Percentiles rank a stretch among this genome's conserved stretches.
Conservation (phyloP, 1,140 invertebrate genomes). For the Drosophila parvula region DNA sequence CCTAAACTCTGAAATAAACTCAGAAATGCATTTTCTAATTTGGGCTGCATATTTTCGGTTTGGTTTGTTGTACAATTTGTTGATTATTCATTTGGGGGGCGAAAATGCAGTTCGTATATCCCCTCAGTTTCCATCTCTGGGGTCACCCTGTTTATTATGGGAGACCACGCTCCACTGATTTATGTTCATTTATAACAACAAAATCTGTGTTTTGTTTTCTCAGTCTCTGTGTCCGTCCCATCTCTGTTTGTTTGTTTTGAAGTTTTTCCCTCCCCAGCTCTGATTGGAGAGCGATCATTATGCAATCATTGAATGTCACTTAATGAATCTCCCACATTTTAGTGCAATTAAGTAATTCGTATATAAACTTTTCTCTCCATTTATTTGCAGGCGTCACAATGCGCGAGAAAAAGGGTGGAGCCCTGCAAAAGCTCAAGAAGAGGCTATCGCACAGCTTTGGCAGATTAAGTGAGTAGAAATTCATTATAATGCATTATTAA, state of each 20-base stretch:
- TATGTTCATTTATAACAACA: constrained; percentile 77
- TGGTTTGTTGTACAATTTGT: constrained; percentile 36
- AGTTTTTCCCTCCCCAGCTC: constrained; percentile 30
- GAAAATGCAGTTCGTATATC: constrained; percentile 9
- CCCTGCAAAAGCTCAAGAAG: constrained; percentile 95
- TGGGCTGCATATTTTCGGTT: constrained; percentile 32
- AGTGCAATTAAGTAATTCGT: constrained; percentile 46
- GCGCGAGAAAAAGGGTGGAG: constrained; percentile 95
- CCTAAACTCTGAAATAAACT: constrained; percentile 35
- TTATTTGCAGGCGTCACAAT: constrained; percentile 91
- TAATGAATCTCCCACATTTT: constrained; percentile 39
- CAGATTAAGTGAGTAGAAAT: constrained; percentile 92
- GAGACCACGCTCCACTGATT: constrained; percentile 76
- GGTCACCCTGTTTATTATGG: constrained; percentile 68
- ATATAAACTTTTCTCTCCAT: constrained; percentile 18
- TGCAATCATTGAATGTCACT: constrained; percentile 51
- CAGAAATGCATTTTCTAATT: constrained; percentile 64
- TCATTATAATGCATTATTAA: background rate
- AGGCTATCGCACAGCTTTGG: constrained; percentile 95
- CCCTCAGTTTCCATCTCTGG: constrained; percentile 18
- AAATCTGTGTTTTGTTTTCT: constrained; percentile 56
- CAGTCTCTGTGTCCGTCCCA: constrained; percentile 4
- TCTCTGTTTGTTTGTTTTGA: constrained; percentile 58
- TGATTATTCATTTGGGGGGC: constrained; percentile 41
- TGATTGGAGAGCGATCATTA: constrained; percentile 50